phyloP scores from a whole-genome alignment of 2,888 invertebrate genomes.

The Biston stratarius region DNA sequence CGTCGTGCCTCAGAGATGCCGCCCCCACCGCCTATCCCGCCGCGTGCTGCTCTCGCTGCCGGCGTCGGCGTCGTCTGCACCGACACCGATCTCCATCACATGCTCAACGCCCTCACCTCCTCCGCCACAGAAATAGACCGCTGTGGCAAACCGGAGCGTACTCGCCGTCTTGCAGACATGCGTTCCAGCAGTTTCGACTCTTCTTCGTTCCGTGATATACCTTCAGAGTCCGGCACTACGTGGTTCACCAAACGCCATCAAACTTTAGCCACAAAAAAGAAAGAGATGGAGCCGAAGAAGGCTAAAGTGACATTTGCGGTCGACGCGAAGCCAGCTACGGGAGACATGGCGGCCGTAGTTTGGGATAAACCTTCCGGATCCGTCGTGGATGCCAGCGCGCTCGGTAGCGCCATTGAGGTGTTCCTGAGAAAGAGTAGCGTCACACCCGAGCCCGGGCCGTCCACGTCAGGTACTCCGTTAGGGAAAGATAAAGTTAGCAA shows the following conservation, averaged over 20 bases:
- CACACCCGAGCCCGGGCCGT: conserved; percentile 72
- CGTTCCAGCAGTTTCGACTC: conserved; percentile 95
- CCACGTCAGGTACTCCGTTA: conserved; percentile 60
- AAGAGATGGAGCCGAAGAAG: conserved; percentile 81
- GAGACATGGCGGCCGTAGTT: conserved; percentile 88
- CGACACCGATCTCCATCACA: conserved; percentile 92
- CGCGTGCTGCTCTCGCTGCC: conserved; percentile 87
- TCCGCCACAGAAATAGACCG: conserved; percentile 93
- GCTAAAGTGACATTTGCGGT: conserved; percentile 87
- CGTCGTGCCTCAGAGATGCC: conserved; percentile 92
- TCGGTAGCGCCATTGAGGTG: conserved; percentile 94
- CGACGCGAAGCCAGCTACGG: conserved; percentile 86
- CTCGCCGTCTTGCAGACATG: conserved; percentile 88
- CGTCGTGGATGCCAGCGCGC: conserved; percentile 92
- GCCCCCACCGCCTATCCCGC: conserved; percentile 78
- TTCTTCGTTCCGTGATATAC: conserved; percentile 88
- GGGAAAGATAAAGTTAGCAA: conserved; percentile 61
- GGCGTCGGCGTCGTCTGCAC: conserved; percentile 93
- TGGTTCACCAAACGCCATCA: conserved; percentile 94
- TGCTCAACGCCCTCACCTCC: conserved; percentile 92
- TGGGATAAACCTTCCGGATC: conserved; percentile 93
- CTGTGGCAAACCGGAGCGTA: conserved; percentile 88
- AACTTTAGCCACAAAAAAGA: conserved; percentile 89
- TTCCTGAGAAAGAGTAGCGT: conserved; percentile 89
- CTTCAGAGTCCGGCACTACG: conserved; percentile 85